A percentile compares a stretch with the other conserved stretches of the same genome.
These are phyloP conservation scores for Heterohyrax brucei DNA, from an alignment of 2,797 vertebrate genomes.

Conservation along the genomic window DNA sequence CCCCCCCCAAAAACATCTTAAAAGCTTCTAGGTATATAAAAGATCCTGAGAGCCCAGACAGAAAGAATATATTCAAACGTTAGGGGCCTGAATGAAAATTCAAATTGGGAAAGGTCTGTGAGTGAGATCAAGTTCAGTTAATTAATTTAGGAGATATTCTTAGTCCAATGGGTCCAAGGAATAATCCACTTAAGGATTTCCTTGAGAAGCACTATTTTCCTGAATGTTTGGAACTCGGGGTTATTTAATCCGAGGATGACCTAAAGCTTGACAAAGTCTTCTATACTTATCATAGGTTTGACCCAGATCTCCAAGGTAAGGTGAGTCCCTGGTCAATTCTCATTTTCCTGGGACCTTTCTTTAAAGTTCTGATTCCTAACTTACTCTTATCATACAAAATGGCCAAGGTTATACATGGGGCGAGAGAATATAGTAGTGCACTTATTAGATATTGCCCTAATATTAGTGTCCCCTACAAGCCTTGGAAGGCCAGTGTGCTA, in stretches of 20 bases:
- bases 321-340: slow-evolving; percentile 8
- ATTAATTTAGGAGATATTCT: slow-evolving; percentile 33
- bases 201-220: slow-evolving; percentile 20
- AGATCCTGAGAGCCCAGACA: neutral
- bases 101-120: neutral
- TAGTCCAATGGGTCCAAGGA: neutral
- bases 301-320: slow-evolving; percentile 21
- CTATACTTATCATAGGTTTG: slow-evolving; percentile 2
- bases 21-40: neutral
- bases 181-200: neutral
- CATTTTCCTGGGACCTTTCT: slow-evolving; percentile 18
- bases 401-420: neutral
- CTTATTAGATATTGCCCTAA: slow-evolving; percentile 1
- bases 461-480: slow-evolving; percentile 28
- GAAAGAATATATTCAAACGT: slow-evolving; percentile 7
- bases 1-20: slow-evolving; percentile 8
- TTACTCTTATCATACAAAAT: neutral
- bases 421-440: slow-evolving; percentile 31
- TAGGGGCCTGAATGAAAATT: neutral
- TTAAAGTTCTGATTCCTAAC: slow-evolving; percentile 57
- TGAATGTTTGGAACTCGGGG: slow-evolving; percentile 28
- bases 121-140: slow-evolving; percentile 4
- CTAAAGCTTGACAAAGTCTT: slow-evolving; percentile 50
- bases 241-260: slow-evolving; percentile 38
- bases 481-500: slow-evolving; percentile 26